Base-by-base conservation (phyloP, 2,113 vertebrate genomes). In the Boleophthalmus pectinirostris region DNA sequence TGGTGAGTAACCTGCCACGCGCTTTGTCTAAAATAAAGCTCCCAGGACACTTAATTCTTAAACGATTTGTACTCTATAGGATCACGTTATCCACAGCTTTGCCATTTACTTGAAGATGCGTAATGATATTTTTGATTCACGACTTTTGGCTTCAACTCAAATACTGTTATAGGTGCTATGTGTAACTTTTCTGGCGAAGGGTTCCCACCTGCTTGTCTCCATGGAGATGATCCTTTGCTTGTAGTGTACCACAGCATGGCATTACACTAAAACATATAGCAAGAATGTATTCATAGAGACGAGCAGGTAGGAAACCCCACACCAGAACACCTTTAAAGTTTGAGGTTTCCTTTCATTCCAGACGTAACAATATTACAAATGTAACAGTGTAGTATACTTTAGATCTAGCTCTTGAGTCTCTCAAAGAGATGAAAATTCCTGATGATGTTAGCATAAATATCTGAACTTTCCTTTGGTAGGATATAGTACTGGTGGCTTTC, bases 1-100 rank as follows among this genome's bases (percentile, higher is more conserved):
- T 86, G 87, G 89, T 91, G 61, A 82, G 89, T 84, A 12, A 10
- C 1, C 13, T 45, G 46, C 64, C 13, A 38, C 21, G 0, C 29
- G 6, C 25, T 13, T 23, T 57, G 10, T 24, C 6, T 58, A 24
- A 33, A 61, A 61, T 18, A 29, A 29, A 33, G 20, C 2, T 58
- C 14, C 56, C 23, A 58, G 56, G 23, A 23, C 53, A 23, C 9
- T 11, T 10, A 56, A n/a, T 23, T 23, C 8, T 56, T 56, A 21
- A 11, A 21, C 2, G 5, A 2, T 23, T 56, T 43, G 53, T 54
- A 54, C n/a, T 14, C n/a, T 60, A 8, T 61, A 8, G 5, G 25
- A 18, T 1, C 14, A 61, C 15, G 9, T 61, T 58, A 58, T 4
- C 21, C 23, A 54, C 51, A 54, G 20, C 20, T 21, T 43, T 43